These are phyloP conservation scores for Hephaestus fuliginosus DNA, from an alignment of 2,797 vertebrate species.

Conservation along the genomic window DNA sequence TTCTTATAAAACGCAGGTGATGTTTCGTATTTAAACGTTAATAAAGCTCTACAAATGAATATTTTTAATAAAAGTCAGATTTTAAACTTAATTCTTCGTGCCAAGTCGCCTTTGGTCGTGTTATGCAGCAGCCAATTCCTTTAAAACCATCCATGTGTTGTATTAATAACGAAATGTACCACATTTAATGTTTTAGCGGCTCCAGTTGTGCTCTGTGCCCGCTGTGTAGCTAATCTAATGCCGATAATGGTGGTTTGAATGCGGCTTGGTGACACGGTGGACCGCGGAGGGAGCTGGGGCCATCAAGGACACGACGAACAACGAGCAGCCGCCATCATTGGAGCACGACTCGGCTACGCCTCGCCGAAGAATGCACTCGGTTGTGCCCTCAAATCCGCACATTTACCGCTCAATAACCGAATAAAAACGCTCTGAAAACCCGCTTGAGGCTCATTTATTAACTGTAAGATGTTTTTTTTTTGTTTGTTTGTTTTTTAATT, in stretches of 20 bases:
- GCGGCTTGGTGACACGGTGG: constrained; percentile 34
- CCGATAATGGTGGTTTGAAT: neutral
- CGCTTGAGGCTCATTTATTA: constrained; percentile 29
- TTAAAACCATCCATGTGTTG: constrained; percentile 19
- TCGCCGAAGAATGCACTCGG: constrained; percentile 80
- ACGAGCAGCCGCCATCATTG: constrained; percentile 87
- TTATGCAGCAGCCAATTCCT: neutral
- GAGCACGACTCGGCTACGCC: constrained; percentile 81
- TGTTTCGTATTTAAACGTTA: neutral
- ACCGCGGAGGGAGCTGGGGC: constrained; percentile 49
- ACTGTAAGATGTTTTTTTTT: neutral
- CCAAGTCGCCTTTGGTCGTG: constrained; percentile 45
- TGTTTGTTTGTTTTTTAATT: neutral
- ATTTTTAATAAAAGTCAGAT: fast-evolving
- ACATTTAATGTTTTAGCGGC: neutral
- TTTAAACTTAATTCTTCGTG: constrained; percentile 14
- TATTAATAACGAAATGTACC: neutral
- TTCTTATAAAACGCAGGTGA: neutral
- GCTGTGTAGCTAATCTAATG: neutral
- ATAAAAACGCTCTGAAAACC: neutral
- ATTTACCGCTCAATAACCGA: constrained; percentile 1
- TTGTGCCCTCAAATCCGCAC: constrained; percentile 31
- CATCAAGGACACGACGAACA: constrained; percentile 80
- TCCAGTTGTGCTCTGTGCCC: fast-evolving
- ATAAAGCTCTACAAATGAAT: neutral